Evolutionary conservation across 2,888 invertebrate genomes (phyloP).

Genomic region (Meteorus colon): DNA sequence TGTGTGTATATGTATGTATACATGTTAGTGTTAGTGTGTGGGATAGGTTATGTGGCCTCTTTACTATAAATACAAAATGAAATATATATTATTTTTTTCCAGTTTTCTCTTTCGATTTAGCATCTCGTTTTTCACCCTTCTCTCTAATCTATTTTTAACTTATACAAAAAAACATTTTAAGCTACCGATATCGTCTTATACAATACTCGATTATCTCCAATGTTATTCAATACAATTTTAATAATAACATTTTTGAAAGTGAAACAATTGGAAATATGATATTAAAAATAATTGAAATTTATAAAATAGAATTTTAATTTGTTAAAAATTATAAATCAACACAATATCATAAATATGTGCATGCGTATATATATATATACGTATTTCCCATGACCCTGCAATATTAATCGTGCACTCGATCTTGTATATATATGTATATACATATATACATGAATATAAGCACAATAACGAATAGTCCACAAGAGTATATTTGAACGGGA

Average conservation of each 20-base stretch:
- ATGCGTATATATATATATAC: not conserved
- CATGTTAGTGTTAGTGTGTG: not conserved
- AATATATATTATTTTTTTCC: not conserved
- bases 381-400: slow-evolving; percentile 12
- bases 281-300: not conserved
- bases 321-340: not conserved
- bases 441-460: not conserved
- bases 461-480: slow-evolving; percentile 4
- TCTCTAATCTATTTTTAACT: not conserved
- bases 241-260: not conserved
- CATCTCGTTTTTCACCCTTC: not conserved
- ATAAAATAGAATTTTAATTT: not conserved
- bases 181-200: not conserved
- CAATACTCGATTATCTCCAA: no score
- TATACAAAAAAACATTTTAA: not conserved
- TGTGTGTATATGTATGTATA: not conserved
- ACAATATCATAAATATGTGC: not conserved
- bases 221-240: no score
- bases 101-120: not conserved
- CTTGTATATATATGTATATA: not conserved
- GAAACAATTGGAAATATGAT: not conserved
- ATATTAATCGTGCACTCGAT: slow-evolving; percentile 13
- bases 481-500: slow-evolving; percentile 17
- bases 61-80: slow-evolving; percentile 13
- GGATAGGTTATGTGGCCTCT: slow-evolving; percentile 10